Base-by-base conservation (phyloP, 2,113 vertebrate species). In the Probosciger aterrimus region DNA sequence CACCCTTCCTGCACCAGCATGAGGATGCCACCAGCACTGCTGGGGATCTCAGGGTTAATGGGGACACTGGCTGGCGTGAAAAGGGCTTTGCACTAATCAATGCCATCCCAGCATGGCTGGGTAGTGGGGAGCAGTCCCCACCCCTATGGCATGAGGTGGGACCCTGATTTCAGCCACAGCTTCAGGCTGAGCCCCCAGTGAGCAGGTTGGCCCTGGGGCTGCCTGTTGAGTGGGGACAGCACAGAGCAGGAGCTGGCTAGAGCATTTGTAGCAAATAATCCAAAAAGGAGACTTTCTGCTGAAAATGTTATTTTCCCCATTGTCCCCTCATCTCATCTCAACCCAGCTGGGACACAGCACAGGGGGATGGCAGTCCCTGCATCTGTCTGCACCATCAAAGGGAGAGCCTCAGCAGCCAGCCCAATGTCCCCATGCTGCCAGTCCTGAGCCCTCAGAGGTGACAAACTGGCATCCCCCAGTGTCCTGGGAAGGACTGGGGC, bases 1-100 rank as follows among this genome's bases (percentile, higher is more conserved):
- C 2, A 6, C 41, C 14, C 57, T 60, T 47, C 30, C 68, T 22
- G 33, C 3, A 3, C 57, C 0, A 1, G 41, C 2, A 0, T 0
- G 3, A 18, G 27, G 75, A 23, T 14, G 59, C 10, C 77, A 62
- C 35, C 44, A 69, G 63, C 14, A 5, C n/a, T 19, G 33, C 57
- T 3, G 4, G 35, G 6, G 7, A 2, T 3, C 27, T 87, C 30
- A 10, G 41, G 57, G 19, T 46, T 0, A 0, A 22, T 2, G 14
- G 37, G 11, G 4, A 18, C n/a, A 11, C 14, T 7, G 31, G 9
- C 8, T 75, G 74, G 33, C 25, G 30, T 11, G 46, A 55, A 49
- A 46, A 80, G 14, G 14, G 18, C 43, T 78, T 27, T 4, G 6
- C 65, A 53, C 37, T 23, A 17, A 65, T 30, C 0, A 0, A 44